Base-by-base conservation (phyloP, 2,888 invertebrate species). In the Myathropa florea region DNA sequence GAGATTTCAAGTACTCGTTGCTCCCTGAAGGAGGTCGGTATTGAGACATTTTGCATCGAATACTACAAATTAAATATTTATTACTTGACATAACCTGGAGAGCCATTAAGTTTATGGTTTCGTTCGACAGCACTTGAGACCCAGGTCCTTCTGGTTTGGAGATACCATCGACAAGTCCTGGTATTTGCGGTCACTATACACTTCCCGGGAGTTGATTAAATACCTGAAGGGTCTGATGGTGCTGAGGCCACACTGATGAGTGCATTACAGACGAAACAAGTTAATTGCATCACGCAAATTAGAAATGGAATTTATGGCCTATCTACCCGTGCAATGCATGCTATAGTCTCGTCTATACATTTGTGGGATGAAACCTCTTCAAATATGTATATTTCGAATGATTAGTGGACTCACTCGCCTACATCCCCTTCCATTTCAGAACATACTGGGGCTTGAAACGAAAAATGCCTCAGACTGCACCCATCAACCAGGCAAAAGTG, bases 31-130 rank as follows among this genome's bases (percentile, higher is more conserved):
- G 23, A 57, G 24, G 7, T 57, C 23, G 55, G 4, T 23, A 23
- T 23, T 1, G 55, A n/a, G 55, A 55, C 23, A 46, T n/a, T 63
- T 63, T 46, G 30, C 55, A 73, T 73, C 63, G 26, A 64, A 10
- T 63, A 23, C 6, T 23, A 7, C 23, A 21, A 53, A 63, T 46
- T 28, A 30, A 72, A 46, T 61, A 30, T 61, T 53, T 65, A 46
- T 53, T 18, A 4, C 18, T 53, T 28, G n/a, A 18, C 14, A 72
- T 28, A n/a, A 72, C 39, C 21, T 23, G 39, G 3, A 61, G 18
- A 21, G 18, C 4, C 30, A 9, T 18, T n/a, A n/a, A 24, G 57
- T 23, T 24, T 24, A 23, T 24, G 57, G 4, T 57, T 57, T 57
- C 23, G 12, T 23, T 23, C 12, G 57, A 57, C 12, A 10, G 14